Evolutionary conservation across 2,797 vertebrate genomes (phyloP).

Genomic region (Leptoclinus maculatus): DNA sequence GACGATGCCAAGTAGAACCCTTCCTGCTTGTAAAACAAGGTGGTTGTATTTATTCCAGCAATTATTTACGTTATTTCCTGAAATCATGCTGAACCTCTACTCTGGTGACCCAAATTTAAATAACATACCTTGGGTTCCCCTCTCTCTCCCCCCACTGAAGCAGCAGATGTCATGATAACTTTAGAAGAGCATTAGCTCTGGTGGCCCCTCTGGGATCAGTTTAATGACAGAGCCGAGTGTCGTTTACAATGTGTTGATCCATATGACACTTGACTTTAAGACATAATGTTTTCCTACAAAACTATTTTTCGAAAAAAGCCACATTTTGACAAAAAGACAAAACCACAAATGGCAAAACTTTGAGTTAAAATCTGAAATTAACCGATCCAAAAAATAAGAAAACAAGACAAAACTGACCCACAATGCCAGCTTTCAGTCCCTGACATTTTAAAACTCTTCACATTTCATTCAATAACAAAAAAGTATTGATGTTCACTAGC

Average conservation of each 20-base stretch:
- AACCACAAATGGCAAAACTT: background rate
- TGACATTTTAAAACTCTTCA: background rate
- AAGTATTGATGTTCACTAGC: background rate
- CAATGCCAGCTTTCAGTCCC: background rate
- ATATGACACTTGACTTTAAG: background rate
- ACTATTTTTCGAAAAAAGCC: background rate
- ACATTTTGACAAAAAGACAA: background rate
- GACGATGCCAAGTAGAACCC: background rate
- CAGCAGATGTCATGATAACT: background rate
- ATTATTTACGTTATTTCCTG: background rate
- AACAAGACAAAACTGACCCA: background rate
- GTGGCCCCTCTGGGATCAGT: background rate
- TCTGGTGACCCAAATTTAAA: conserved; percentile 27
- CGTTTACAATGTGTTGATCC: too few species aligned
- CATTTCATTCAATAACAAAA: background rate
- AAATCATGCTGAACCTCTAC: background rate
- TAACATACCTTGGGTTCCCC: background rate
- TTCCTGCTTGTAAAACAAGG: conserved; percentile 4
- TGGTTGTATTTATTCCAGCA: background rate
- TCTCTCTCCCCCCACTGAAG: background rate
- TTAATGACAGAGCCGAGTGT: background rate
- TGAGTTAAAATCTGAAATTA: background rate
- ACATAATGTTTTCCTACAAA: background rate
- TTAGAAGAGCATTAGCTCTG: background rate
- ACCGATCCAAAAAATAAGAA: background rate